These are phyloP conservation scores for Numenius phaeopus DNA, from an alignment of 2,797 vertebrate genomes.

Conservation along the genomic window DNA sequence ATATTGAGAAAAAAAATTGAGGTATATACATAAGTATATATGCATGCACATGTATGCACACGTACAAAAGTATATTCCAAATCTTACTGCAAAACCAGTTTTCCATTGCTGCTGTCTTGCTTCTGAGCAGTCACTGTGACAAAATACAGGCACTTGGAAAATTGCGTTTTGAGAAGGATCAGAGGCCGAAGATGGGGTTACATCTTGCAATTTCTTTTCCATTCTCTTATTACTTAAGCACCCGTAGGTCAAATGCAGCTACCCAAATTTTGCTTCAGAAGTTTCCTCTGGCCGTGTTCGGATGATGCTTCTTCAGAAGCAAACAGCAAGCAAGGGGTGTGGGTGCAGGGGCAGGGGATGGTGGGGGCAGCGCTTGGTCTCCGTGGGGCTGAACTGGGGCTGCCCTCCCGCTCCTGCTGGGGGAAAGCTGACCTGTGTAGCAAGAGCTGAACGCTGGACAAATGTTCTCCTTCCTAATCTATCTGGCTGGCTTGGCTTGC, in stretches of 20 bases:
- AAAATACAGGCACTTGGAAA: background rate
- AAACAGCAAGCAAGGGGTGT: background rate
- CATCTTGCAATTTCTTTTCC: background rate
- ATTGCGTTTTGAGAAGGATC: background rate
- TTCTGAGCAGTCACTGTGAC: background rate
- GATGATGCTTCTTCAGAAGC: background rate
- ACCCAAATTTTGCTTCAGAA: background rate
- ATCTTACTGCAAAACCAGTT: background rate
- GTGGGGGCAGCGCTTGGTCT: background rate
- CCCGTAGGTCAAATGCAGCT: background rate
- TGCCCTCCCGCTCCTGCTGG: background rate
- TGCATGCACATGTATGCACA: accelerated
- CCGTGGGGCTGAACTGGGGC: background rate
- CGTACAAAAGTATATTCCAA: background rate
- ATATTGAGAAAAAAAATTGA: background rate
- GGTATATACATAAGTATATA: background rate
- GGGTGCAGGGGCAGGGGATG: background rate
- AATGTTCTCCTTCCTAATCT: background rate
- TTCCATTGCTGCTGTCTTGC: background rate
- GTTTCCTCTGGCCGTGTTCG: background rate
- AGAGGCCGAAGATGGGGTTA: background rate
- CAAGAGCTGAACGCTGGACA: too few relatives aligned
- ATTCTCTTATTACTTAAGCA: background rate
- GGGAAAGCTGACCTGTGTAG: background rate
- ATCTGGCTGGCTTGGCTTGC: background rate